These are phyloP conservation scores for Mythimna albipuncta DNA, from an alignment of 2,888 invertebrate genomes.

Conservation along the genomic window DNA sequence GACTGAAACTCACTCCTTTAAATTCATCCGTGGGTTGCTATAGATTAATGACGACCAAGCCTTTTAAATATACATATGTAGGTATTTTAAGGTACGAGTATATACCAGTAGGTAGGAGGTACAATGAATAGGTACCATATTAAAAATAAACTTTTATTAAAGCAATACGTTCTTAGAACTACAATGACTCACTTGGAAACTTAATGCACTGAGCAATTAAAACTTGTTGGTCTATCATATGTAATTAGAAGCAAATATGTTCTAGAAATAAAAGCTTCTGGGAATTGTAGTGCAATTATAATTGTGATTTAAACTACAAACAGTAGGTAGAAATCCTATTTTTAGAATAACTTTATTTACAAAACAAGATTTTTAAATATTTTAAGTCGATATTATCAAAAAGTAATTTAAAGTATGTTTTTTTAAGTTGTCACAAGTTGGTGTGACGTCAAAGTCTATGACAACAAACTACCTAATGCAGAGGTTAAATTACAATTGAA, in stretches of 20 bases:
- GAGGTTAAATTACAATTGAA: no score
- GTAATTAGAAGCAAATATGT: conserved; percentile 21
- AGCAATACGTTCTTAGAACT: conserved; percentile 6
- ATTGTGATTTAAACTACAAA: not conserved
- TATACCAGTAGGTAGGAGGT: no score
- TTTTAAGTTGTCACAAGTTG: no score
- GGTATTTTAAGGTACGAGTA: no score
- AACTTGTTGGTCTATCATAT: conserved; percentile 21
- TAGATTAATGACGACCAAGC: not conserved
- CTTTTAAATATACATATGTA: not conserved
- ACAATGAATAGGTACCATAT: not conserved
- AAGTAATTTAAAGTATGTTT: no score
- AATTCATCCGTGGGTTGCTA: no score
- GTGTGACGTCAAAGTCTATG: no score
- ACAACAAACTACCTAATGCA: no score
- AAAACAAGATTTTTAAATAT: no score
- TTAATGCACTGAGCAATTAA: conserved; percentile 22
- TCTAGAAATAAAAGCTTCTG: conserved; percentile 13
- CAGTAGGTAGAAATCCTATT: not conserved
- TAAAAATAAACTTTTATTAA: conserved; percentile 3
- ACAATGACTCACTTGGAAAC: not conserved
- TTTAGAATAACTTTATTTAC: not conserved
- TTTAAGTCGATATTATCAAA: no score
- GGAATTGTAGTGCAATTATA: not conserved
- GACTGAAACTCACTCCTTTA: no score